Evolutionary conservation across 2,888 invertebrate genomes (phyloP).

Genomic region (Synanthedon vespiformis): DNA sequence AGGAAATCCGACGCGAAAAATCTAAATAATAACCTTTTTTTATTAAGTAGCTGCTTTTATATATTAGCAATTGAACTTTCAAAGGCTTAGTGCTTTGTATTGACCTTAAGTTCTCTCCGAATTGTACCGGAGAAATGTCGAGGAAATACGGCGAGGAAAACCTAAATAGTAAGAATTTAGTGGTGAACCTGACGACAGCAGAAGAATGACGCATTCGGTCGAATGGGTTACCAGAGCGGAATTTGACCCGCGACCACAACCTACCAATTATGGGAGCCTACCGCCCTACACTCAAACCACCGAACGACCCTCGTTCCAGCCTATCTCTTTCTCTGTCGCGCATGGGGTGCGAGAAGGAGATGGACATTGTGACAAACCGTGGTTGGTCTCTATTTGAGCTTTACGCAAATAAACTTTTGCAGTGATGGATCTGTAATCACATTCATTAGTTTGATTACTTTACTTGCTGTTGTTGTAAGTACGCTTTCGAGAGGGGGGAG

Average conservation of each 20-base stretch:
- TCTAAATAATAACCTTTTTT: background rate
- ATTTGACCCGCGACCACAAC: constrained; percentile 8
- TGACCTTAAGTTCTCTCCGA: too few species aligned
- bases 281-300: constrained; percentile 2
- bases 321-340: constrained; percentile 4
- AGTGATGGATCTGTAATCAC: too few species aligned
- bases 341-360: background rate
- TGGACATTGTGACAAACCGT: background rate
- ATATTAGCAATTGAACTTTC: too few species aligned
- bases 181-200: background rate
- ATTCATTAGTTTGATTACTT: too few species aligned
- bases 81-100: too few species aligned
- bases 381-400: too few species aligned
- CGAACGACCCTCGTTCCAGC: background rate
- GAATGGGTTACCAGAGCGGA: constrained; percentile 4
- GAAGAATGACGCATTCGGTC: constrained; percentile 2
- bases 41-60: too few species aligned
- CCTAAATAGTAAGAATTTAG: background rate
- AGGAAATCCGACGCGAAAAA: background rate
- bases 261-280: constrained; percentile 9
- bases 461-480: too few species aligned
- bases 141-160: background rate
- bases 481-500: too few species aligned
- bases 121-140: background rate
- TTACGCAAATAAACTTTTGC: too few species aligned